Base-by-base conservation (phyloP, 2,888 invertebrate species). In the Gymnosoma rotundatum region DNA sequence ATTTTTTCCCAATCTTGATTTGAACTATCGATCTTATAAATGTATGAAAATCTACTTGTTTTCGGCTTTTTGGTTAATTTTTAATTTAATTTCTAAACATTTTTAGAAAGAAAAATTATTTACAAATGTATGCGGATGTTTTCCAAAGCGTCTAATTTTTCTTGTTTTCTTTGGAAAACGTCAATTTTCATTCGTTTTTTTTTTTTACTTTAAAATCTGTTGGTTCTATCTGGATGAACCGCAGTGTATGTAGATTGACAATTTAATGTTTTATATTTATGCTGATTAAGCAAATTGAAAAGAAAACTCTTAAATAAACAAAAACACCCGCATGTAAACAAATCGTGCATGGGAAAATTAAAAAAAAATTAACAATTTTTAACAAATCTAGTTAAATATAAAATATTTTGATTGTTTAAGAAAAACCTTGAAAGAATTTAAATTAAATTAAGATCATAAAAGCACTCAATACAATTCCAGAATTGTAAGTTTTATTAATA, bases 311-410 rank as follows among this genome's bases (percentile, higher is more conserved):
- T 25, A 76, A 67, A 50, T 21, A 60, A 60, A 67, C 18, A 38
- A 38, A 36, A 38, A 48, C 48, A 48, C 50, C 10, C 66, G n/a
- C 58, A 42, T 54, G 45, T 32, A 56, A 76, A 60, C 14, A 60
- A 38, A 7, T 48, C 60, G 42, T 75, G 67, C 58, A 50, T 76
- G 66, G 36, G 64, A 76, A 76, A 67, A 66, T 75, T 45, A 10
- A 72, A 61, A 10, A 72, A 61, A 38, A 60, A 61, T 60, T 20
- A 14, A 52, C 32, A 6, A 50, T 69, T 20, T 21, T 38, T 4
- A 16, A 32, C 6, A 21, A 45, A 42, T 14, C 10, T 14, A 0
- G 2, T 14, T 2, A 63, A 6, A 60, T 7, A 10, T 52, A 2
- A 52, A 18, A 52, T 18, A 2, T 20, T 52, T 52, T 8, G 18